phyloP scores from a whole-genome alignment of 1,140 invertebrate species.

The Tribolium castaneum region DNA sequence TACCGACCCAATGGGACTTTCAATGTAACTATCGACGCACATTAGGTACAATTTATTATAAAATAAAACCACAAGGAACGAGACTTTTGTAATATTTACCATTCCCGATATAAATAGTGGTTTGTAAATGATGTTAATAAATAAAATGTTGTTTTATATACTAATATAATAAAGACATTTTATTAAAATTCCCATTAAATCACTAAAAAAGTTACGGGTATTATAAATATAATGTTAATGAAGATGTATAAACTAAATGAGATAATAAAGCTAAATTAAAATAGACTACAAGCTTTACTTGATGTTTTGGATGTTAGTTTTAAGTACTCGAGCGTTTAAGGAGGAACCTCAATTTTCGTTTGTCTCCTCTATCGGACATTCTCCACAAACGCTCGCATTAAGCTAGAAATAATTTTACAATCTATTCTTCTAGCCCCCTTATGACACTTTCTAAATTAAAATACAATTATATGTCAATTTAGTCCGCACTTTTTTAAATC shows the following conservation, averaged over 20 bases:
- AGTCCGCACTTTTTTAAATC: conserved; percentile 40
- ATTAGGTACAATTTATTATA: conserved; percentile 59
- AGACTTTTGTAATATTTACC: conserved; percentile 56
- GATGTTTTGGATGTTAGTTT: conserved; percentile 49
- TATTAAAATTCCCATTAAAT: conserved; percentile 60
- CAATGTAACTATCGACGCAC: conserved; percentile 60
- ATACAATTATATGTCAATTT: conserved; percentile 56
- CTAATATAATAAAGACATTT: conserved; percentile 61
- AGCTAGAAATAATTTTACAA: conserved; percentile 48
- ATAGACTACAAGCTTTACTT: conserved; percentile 45
- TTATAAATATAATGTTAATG: conserved; percentile 54
- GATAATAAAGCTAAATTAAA: conserved; percentile 51
- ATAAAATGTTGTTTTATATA: conserved; percentile 65
- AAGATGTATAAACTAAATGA: conserved; percentile 51
- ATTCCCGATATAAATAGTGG: conserved; percentile 56
- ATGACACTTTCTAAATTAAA: conserved; percentile 54
- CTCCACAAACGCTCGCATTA: conserved; percentile 45
- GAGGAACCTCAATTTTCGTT: conserved; percentile 16
- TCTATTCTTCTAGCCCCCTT: conserved; percentile 54
- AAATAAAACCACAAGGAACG: conserved; percentile 51
- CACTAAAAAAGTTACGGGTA: conserved; percentile 60
- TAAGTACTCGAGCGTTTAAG: conserved; percentile 46
- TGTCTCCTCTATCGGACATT: not conserved
- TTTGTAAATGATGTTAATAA: conserved; percentile 64
- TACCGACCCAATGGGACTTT: conserved; percentile 51